Conservation (phyloP, 2,797 vertebrate genomes). For the Lepus oiostolus region DNA sequence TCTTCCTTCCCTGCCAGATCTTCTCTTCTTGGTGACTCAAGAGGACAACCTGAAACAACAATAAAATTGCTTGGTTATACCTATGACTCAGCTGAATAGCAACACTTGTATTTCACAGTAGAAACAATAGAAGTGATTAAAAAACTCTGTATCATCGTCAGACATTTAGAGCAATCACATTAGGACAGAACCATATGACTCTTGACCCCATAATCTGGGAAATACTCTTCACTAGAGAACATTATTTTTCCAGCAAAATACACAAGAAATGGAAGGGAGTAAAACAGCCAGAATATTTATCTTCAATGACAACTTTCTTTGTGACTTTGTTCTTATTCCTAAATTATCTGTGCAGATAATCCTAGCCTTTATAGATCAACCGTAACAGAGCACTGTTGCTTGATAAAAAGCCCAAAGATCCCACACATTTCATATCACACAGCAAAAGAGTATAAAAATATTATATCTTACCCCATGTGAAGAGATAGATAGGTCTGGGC, state of each 20-base stretch:
- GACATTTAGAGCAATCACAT: neutral
- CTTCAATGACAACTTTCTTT: neutral
- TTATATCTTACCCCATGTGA: no score
- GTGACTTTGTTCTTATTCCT: neutral
- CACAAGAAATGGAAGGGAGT: neutral
- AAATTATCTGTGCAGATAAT: slow-evolving; percentile 31
- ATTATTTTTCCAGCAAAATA: slow-evolving; percentile 16
- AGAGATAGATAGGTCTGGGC: no score
- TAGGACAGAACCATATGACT: neutral
- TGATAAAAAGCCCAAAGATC: slow-evolving; percentile 1
- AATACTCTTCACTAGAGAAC: neutral
- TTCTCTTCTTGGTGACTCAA: slow-evolving; percentile 28
- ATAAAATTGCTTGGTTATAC: neutral
- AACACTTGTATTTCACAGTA: neutral
- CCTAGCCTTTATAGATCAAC: neutral
- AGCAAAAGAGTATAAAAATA: neutral
- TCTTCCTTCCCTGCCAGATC: slow-evolving; percentile 50
- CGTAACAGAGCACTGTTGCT: neutral
- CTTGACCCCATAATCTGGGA: neutral
- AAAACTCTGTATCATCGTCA: neutral
- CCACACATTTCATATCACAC: neutral
- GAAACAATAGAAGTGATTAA: neutral
- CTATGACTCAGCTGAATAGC: neutral
- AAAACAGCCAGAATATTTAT: neutral
- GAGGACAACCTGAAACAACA: slow-evolving; percentile 44